Evolutionary conservation across 2,888 invertebrate genomes (phyloP), one percentile per base, ranked within the genome.

Genomic region (Zaprionus lineosus): DNA sequence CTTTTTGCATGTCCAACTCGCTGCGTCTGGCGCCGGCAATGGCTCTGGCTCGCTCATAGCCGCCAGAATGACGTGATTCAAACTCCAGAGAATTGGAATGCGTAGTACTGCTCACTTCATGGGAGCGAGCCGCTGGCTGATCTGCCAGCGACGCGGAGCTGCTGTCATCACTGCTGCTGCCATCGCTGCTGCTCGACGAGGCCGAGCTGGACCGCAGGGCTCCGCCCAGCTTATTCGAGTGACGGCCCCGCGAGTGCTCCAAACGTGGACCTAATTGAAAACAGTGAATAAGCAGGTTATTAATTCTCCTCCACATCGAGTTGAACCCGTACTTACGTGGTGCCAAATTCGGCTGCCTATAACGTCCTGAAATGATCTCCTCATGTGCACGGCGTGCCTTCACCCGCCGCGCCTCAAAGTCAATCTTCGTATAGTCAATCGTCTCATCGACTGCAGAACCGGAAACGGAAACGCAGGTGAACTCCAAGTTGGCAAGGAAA

Each of bases 301-400:
- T n/a, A 21, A 5, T n/a, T n/a, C n/a, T n/a, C n/a, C n/a, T n/a
- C n/a, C 7, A 8, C 7, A 5, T 2, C 16, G 0, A 24, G 9
- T 28, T 8, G 3, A 16, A 8, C 5, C 1, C 6, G 1, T 28
- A 34, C 65, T 84, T 71, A 90, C 89, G 87, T 40, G 89, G 87
- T 21, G 87, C 87, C 69, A 90, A 86, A 61, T 90, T 90, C 1
- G 90, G 90, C 61, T 90, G 89, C 8, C 91, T 87, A 69, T 87
- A 90, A 7, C 89, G 84, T 31, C 90, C 90, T 7, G 90, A 89
- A 31, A 90, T 87, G 21, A 90, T 88, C 74, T 90, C 90, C 66
- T 90, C 90, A 43, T 90, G 90, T 0, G 90, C 90, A 6, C 90
- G 78, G 1, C 90, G 82, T 6, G 90, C 90, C 65, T 90, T 90